Percentiles rank a stretch among this genome's conserved stretches.
Evolutionary conservation across 2,888 invertebrate species (phyloP).

Genomic region (Oeneis ivallda): DNA sequence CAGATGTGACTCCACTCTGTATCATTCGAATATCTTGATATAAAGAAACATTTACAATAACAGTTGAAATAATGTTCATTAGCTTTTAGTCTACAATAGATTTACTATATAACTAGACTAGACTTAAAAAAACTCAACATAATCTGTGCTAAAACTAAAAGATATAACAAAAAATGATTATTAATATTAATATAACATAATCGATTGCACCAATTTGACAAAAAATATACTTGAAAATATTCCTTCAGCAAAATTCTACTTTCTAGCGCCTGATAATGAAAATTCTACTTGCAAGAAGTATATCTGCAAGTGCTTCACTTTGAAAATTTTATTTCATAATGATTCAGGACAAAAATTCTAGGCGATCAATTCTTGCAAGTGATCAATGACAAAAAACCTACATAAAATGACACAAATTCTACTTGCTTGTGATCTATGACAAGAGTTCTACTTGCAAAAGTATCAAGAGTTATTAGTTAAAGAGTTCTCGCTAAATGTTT

Average conservation of each 20-base stretch:
- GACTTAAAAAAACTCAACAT: neutral
- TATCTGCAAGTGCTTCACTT: neutral
- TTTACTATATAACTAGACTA: neutral
- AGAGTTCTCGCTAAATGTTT: neutral
- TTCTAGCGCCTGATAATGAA: neutral
- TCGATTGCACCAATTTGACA: slow-evolving; percentile 1
- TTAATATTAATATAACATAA: slow-evolving; percentile 6
- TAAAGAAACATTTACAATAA: neutral
- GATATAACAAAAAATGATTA: neutral
- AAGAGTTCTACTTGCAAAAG: neutral
- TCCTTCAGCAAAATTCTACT: neutral
- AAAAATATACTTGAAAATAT: neutral
- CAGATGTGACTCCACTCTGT: too few species aligned
- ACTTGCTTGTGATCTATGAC: neutral
- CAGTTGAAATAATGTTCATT: neutral
- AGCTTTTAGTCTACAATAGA: neutral
- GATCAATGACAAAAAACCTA: slow-evolving; percentile 1
- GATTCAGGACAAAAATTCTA: neutral
- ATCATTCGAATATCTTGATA: neutral
- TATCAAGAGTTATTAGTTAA: neutral
- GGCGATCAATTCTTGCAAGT: neutral
- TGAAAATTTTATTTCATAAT: slow-evolving; percentile 2
- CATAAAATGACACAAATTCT: neutral
- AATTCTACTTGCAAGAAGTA: slow-evolving; percentile 4
- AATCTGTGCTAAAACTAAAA: neutral